phyloP scores from a whole-genome alignment of 2,888 invertebrate species.

The Thelaira solivaga region DNA sequence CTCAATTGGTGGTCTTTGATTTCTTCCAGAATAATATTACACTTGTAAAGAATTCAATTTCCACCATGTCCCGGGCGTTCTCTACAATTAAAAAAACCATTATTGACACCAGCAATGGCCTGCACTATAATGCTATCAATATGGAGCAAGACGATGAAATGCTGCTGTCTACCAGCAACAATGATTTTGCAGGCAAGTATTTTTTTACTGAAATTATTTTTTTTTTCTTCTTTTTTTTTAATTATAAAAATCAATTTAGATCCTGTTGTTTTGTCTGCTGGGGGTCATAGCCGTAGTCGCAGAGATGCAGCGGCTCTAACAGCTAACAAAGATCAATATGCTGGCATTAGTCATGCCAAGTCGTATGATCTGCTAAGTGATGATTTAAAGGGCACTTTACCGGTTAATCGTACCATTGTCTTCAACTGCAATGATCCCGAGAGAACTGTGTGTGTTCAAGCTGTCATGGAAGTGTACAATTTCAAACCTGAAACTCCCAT shows the following conservation, averaged over 20 bases:
- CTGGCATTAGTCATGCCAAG: slow-evolving; percentile 70
- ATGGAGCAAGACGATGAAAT: slow-evolving; percentile 66
- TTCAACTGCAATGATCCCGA: slow-evolving; percentile 75
- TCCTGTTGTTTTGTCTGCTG: slow-evolving; percentile 66
- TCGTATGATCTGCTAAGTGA: slow-evolving; percentile 72
- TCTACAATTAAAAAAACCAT: slow-evolving; percentile 37
- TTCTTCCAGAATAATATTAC: slow-evolving; percentile 73
- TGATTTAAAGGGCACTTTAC: slow-evolving; percentile 72
- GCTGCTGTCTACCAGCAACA: too few species aligned
- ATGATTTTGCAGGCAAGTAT: slow-evolving; percentile 23
- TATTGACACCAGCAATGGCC: slow-evolving; percentile 54
- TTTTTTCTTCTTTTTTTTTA: too few species aligned
- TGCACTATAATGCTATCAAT: slow-evolving; percentile 65
- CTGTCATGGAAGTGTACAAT: slow-evolving; percentile 72
- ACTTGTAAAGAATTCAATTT: slow-evolving; percentile 71
- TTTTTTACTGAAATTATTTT: not conserved
- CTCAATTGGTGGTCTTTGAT: slow-evolving; percentile 70
- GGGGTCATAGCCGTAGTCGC: slow-evolving; percentile 65
- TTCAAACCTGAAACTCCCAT: slow-evolving; percentile 73
- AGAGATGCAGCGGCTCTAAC: slow-evolving; percentile 69
- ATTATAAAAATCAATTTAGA: too few species aligned
- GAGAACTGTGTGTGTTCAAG: slow-evolving; percentile 73
- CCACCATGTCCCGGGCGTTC: slow-evolving; percentile 65
- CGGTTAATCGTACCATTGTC: slow-evolving; percentile 76
- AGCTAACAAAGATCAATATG: slow-evolving; percentile 72